Evolutionary conservation across 2,797 vertebrate genomes (phyloP), one percentile per base, ranked within the genome.

Genomic region (Mergus octosetaceus): DNA sequence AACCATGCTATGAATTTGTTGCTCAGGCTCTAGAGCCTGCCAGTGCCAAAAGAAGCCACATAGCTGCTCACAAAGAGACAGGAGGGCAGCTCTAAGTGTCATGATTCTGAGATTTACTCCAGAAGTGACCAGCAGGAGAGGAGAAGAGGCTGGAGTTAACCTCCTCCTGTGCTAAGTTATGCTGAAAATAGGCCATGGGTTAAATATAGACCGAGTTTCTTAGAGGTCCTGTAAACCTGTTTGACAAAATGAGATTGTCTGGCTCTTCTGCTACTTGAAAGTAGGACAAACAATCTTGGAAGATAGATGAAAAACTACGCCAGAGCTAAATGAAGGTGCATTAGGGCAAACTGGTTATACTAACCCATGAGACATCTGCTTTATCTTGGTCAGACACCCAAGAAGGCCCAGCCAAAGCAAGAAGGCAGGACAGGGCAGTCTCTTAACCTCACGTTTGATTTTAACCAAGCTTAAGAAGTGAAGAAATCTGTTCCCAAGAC

Each of bases 181-280:
- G 1, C 0, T 84, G 85, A 87, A 94, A 93, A 95, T 11, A 93
- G 71, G 60, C 68, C 85, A 72, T 22, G 18, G 38, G 75, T 86
- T 96, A 94, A 95, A 93, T 90, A 96, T 53, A 95, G 76, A 76
- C 54, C 69, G 78, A 86, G 89, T 82, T 90, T 88, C 89, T 90
- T 57, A 91, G 60, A 91, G 47, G 11, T 71, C 38, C 36, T 90
- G 79, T 90, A 96, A 96, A 97, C 90, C 82, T 89, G 90, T 91
- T 94, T 89, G 69, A 81, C 76, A 86, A 93, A 96, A 85, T 91
- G 32, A 92, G 64, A 84, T 68, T 95, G 80, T 45, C 88, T 95
- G 89, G 54, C 32, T 80, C 71, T 79, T 90, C 25, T 82, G 51
- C 72, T 62, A 77, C 66, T 53, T 92, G 69, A 89, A 96, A 94